Evolutionary conservation across 2,888 invertebrate genomes (phyloP), one percentile per base, ranked within the genome.

Genomic region (Zygogramma bicolorata): DNA sequence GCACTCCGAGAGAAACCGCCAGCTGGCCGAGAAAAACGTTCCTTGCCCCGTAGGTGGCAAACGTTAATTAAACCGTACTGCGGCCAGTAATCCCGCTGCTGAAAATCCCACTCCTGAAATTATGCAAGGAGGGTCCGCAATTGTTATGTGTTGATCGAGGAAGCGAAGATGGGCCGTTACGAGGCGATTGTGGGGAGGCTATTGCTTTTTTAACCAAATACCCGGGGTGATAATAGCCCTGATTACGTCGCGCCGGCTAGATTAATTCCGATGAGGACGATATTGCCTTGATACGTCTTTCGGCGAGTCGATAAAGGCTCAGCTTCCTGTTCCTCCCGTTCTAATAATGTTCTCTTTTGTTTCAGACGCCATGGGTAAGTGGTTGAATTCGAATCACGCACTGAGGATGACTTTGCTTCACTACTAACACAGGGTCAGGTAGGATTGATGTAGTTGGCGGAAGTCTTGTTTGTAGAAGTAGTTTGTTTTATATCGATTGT

Each of bases 351-450:
- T 87, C 86, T 85, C 84, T 86, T 90, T 90, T 93, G 92, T 93
- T 93, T 85, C 93, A 93, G 93, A 93, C 90, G 93, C 93, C 88
- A 92, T 93, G 91, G 93, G 93, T 93, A 91, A 93, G 93, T 91
- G 88, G 86, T 83, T 80, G 62, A 79, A 76, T 65, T 70, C 79
- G 63, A 76, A 75, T 74, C 76, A 75, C 72, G 75, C 73, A 61
- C 60, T 78, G 72, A 76, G 75, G 70, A 76, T 77, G 79, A 74
- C 79, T n/a, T 40, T 76, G 58, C 75, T 75, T 74, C 77, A 68
- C 73, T 78, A 75, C 73, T 79, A 74, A 77, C 73, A 27, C 46
- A 65, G 40, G 75, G 78, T 78, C 73, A 79, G 78, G 78, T 79
- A 77, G 70, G 75, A 59, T 38, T 7, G 18, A 67, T 29, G n/a